Evolutionary conservation across 2,888 invertebrate genomes (phyloP).

Genomic region (Apodemia hepburni): DNA sequence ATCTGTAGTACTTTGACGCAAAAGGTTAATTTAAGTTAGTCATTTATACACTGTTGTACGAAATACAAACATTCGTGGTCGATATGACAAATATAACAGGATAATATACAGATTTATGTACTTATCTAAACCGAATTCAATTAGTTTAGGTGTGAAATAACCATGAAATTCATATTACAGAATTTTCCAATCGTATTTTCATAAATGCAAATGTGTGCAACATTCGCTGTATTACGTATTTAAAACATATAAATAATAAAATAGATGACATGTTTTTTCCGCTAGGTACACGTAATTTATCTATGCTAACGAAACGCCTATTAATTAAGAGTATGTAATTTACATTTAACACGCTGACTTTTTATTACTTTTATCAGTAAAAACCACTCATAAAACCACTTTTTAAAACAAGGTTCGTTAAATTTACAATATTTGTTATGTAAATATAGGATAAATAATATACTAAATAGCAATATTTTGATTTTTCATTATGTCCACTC

Average conservation of each 20-base stretch:
- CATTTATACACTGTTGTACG: conserved; percentile 7
- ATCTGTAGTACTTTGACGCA: conserved; percentile 26
- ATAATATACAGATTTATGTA: background rate
- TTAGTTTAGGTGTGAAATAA: background rate
- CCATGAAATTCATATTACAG: background rate
- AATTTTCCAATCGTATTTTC: background rate
- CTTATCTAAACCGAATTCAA: background rate
- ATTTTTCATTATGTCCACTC: too few species aligned
- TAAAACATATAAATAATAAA: too few species aligned
- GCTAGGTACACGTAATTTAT: background rate
- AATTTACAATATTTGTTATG: too few species aligned
- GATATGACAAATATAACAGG: background rate
- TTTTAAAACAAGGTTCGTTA: too few species aligned
- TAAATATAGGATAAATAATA: too few species aligned
- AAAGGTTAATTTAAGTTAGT: conserved; percentile 18
- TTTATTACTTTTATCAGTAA: background rate
- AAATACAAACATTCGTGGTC: conserved; percentile 2
- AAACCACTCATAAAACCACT: too few species aligned
- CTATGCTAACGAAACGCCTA: background rate
- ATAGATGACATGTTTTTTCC: too few species aligned
- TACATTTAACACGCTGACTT: background rate
- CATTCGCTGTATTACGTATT: background rate
- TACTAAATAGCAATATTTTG: too few species aligned
- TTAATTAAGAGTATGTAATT: background rate
- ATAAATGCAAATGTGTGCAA: background rate